Conservation (phyloP, 2,888 invertebrate species). For the Ophioninae sp. region DNA sequence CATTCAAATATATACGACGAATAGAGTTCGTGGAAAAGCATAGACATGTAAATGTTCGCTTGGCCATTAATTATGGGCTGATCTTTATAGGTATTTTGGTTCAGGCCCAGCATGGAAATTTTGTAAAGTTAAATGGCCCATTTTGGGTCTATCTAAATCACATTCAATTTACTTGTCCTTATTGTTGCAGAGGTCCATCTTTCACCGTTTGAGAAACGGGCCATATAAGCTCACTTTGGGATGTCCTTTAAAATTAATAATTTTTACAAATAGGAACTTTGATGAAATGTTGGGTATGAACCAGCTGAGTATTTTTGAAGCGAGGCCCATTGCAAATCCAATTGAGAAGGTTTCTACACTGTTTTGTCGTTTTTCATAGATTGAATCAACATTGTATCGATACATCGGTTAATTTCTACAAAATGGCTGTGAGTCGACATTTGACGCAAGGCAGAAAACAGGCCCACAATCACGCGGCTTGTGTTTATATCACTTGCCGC, state of each 20-base stretch:
- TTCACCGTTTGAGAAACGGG: too few relatives aligned
- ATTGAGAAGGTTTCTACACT: not conserved
- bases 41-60: not conserved
- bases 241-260: not conserved
- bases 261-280: not conserved
- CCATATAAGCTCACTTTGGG: not conserved
- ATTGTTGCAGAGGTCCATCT: not conserved
- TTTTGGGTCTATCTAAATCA: not conserved
- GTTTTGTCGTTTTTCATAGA: conserved; percentile 72
- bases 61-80: not conserved
- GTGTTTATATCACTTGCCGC: conserved; percentile 98
- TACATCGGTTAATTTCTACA: conserved; percentile 96
- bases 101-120: not conserved
- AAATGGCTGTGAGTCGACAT: conserved; percentile 92
- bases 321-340: not conserved
- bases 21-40: too few relatives aligned
- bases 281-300: not conserved
- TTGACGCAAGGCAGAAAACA: conserved; percentile 95
- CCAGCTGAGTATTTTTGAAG: not conserved
- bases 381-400: conserved; percentile 96
- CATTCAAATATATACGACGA: not conserved
- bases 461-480: conserved; percentile 96
- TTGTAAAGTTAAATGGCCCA: not conserved
- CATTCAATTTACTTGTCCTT: not conserved
- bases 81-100: not conserved